phyloP scores from a whole-genome alignment of 2,888 invertebrate genomes.

The Diabrotica balteata region DNA sequence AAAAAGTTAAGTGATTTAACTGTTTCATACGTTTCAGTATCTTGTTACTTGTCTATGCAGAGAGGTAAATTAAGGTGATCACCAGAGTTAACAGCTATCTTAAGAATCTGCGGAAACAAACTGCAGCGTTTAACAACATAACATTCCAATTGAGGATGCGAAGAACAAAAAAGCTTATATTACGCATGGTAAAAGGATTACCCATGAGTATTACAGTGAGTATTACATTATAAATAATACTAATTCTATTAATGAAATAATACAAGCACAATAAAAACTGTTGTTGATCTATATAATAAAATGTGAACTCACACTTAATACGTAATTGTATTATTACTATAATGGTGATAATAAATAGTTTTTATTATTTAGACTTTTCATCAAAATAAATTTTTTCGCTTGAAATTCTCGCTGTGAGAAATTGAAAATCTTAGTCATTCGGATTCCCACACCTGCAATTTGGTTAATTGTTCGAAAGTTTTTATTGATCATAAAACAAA shows the following conservation, averaged over 20 bases:
- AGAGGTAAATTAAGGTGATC: constrained; percentile 27
- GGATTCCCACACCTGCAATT: no score
- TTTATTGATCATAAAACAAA: no score
- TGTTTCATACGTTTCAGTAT: constrained; percentile 18
- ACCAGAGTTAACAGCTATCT: constrained; percentile 21
- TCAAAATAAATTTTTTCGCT: no score
- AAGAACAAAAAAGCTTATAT: constrained; percentile 10
- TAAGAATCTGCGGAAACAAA: constrained; percentile 25
- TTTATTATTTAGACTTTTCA: no score
- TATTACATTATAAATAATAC: constrained; percentile 1
- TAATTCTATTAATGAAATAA: not conserved
- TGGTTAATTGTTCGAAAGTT: no score
- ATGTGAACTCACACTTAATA: no score
- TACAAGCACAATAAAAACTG: no score
- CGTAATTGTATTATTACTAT: no score
- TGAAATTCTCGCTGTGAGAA: no score
- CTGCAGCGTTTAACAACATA: constrained; percentile 17
- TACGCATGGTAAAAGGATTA: constrained; percentile 12
- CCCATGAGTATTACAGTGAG: constrained; percentile 13
- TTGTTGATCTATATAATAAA: no score
- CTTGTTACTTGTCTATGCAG: constrained; percentile 20
- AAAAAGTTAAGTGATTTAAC: constrained; percentile 13
- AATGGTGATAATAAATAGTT: no score
- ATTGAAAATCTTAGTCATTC: no score
- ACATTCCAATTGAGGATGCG: constrained; percentile 17